Evolutionary conservation across 2,113 vertebrate species (phyloP).

Genomic region (Diphyllodes magnificus): DNA sequence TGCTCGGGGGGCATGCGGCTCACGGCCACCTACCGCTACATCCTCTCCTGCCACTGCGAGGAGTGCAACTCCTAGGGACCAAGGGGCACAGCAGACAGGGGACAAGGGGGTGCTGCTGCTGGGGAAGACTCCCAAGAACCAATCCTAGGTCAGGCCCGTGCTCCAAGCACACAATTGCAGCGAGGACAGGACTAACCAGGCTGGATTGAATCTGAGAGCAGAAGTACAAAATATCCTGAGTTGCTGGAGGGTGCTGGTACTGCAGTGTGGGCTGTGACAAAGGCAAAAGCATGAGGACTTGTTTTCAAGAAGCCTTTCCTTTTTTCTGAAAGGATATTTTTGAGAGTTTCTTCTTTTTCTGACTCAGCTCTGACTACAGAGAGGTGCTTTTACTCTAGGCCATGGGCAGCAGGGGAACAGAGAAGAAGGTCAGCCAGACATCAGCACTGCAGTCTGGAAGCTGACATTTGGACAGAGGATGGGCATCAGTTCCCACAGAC

Average conservation of each 20-base stretch:
- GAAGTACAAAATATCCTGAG: background rate
- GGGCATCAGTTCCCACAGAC: background rate
- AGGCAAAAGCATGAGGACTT: background rate
- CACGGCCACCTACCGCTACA: conserved; percentile 96
- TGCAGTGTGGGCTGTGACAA: background rate
- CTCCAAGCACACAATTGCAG: background rate
- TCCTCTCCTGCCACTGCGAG: conserved; percentile 94
- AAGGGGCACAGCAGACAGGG: background rate
- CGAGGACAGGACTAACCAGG: background rate
- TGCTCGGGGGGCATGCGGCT: conserved; percentile 89
- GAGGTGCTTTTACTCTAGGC: background rate
- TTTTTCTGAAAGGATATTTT: conserved; percentile 57
- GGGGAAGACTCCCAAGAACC: background rate
- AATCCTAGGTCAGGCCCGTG: background rate
- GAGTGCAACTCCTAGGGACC: conserved; percentile 85
- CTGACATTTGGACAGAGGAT: background rate
- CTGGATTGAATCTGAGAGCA: background rate
- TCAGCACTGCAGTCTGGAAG: background rate
- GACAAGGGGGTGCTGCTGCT: background rate
- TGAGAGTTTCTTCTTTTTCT: conserved; percentile 44
- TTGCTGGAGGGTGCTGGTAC: background rate
- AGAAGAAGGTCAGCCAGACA: background rate
- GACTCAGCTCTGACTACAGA: conserved; percentile 17
- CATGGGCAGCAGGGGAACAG: background rate
- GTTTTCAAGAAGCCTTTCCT: conserved; percentile 41